Evolutionary conservation across 2,113 vertebrate species (phyloP).

Genomic region (Sula dactylatra): DNA sequence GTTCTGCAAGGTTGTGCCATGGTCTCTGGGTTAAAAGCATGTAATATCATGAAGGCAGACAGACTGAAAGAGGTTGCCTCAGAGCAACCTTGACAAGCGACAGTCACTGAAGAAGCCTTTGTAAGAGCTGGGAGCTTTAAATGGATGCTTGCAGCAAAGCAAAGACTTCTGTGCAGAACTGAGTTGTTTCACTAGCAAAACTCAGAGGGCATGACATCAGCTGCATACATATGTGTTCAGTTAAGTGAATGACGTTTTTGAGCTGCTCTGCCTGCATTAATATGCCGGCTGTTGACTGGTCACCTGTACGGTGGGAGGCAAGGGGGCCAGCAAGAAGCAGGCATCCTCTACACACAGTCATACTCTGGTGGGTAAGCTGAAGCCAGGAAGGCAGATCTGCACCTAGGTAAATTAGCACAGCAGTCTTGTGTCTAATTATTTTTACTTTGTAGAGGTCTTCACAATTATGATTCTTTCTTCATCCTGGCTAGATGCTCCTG

Average conservation of each 20-base stretch:
- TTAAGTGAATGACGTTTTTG: neutral
- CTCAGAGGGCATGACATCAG: neutral
- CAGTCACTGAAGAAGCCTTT: neutral
- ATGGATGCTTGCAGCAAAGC: neutral
- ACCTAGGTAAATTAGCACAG: neutral
- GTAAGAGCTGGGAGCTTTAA: neutral
- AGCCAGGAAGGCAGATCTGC: neutral
- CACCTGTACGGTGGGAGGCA: neutral
- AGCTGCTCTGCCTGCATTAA: neutral
- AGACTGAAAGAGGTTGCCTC: neutral
- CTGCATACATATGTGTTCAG: neutral
- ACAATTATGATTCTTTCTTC: neutral
- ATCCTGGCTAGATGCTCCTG: neutral
- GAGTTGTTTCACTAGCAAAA: neutral
- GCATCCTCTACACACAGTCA: neutral
- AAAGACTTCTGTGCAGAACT: neutral
- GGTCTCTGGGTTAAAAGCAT: neutral
- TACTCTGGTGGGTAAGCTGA: neutral
- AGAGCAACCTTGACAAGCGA: neutral
- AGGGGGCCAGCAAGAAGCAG: neutral
- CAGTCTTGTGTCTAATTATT: neutral
- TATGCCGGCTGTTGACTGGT: neutral
- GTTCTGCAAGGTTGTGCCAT: neutral
- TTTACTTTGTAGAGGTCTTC: neutral
- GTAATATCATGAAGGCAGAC: neutral